phyloP scores from a whole-genome alignment of 2,113 vertebrate species.

The Neomonachus schauinslandi region DNA sequence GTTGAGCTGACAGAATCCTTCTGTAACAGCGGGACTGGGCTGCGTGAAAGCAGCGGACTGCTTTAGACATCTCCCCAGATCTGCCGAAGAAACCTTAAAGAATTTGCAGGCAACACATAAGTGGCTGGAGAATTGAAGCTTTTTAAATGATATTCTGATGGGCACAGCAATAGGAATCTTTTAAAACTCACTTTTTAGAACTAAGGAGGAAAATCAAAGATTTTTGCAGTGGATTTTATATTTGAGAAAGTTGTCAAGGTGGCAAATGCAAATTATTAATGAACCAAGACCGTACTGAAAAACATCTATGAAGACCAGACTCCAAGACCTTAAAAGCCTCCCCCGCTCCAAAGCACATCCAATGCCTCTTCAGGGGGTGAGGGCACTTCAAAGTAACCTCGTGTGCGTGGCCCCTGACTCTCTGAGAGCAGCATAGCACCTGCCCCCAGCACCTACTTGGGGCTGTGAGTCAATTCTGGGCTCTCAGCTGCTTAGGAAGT shows the following conservation, averaged over 20 bases:
- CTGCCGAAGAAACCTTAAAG: background rate
- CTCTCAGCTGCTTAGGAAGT: background rate
- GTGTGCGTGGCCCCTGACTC: background rate
- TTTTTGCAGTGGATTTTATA: background rate
- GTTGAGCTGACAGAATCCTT: background rate
- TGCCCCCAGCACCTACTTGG: background rate
- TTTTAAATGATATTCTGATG: conserved; percentile 3
- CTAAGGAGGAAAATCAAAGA: background rate
- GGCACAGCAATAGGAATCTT: background rate
- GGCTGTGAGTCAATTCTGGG: background rate
- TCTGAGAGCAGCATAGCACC: background rate
- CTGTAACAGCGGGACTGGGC: background rate
- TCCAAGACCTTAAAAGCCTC: background rate
- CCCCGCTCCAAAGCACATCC: background rate
- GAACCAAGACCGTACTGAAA: background rate
- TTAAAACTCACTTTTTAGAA: conserved; percentile 10
- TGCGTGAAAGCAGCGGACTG: background rate
- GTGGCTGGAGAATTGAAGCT: background rate
- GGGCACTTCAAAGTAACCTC: background rate
- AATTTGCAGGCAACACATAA: background rate
- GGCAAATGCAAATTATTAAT: background rate
- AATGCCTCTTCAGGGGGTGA: background rate
- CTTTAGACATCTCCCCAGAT: background rate
- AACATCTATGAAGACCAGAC: background rate
- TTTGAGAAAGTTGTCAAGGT: background rate